These are phyloP conservation scores for Mormyrus lacerda DNA, from an alignment of 2,113 vertebrate genomes.

Conservation along the genomic window DNA sequence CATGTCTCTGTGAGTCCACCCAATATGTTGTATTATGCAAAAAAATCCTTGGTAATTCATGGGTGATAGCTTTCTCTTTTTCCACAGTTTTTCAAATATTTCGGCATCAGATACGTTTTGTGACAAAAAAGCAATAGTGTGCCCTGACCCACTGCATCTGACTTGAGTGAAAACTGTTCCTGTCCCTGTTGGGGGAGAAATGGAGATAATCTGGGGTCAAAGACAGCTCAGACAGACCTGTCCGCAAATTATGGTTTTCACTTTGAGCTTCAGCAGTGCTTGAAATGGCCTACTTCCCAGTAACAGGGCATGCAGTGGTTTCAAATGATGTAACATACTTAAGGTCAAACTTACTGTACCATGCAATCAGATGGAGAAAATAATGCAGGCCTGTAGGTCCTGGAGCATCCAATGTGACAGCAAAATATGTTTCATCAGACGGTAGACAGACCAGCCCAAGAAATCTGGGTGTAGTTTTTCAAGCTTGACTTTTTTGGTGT, in stretches of 20 bases:
- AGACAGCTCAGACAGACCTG: neutral
- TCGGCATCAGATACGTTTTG: neutral
- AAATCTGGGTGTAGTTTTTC: neutral
- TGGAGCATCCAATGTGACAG: neutral
- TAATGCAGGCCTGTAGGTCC: neutral
- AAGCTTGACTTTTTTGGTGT: neutral
- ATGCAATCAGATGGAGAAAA: neutral
- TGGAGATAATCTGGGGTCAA: neutral
- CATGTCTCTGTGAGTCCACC: neutral
- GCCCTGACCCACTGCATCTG: neutral
- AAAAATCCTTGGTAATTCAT: neutral
- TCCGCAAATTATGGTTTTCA: neutral
- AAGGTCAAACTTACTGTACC: neutral
- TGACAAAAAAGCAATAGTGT: neutral
- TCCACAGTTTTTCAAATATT: neutral
- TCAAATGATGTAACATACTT: neutral
- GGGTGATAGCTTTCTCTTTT: neutral
- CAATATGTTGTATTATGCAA: neutral
- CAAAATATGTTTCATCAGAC: neutral
- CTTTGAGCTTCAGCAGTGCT: neutral
- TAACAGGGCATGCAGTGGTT: neutral
- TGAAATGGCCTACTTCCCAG: neutral
- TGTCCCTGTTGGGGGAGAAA: neutral
- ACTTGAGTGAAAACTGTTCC: neutral
- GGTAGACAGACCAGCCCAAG: neutral